Evolutionary conservation across 1,140 invertebrate genomes (phyloP), one percentile per base, ranked within the genome.

Genomic region (Pristionchus pacificus): DNA sequence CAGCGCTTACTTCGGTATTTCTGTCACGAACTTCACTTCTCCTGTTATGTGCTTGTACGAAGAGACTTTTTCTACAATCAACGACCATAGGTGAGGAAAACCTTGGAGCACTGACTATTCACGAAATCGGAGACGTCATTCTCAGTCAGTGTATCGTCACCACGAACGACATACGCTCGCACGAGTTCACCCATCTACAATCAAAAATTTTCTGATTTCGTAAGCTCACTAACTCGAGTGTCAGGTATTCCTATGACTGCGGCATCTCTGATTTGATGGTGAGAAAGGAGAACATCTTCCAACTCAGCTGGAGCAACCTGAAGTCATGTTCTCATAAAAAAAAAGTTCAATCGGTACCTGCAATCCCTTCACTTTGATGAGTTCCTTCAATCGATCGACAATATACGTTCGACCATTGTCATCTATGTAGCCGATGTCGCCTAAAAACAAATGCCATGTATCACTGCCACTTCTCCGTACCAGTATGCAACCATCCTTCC

Each of bases 331-430:
- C 10, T 49, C 19, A 49, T 49, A 10, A 19, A 49, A 49, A 49
- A 19, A 49, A 49, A 10, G 6, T 49, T 19, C 38, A 49, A 49
- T 49, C 6, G 6, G 19, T 49, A 93, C 91, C 90, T 92, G 85
- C 49, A 76, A 73, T 25, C 91, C 91, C 85, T 92, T 92, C 62
- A 91, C 91, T 87, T 95, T 95, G 70, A 94, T 93, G 3, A 94
- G 87, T 82, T 94, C 92, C 79, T 94, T 95, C 60, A 93, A 77
- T 68, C 92, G 86, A 77, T 93, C 92, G 1, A 91, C 90, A 64
- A 94, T 88, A 68, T 88, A 92, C 32, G 84, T 71, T 60, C 60
- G 61, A 0, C 90, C 88, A 0, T 91, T 86, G 15, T 88, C 79
- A 74, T 92, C 91, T 69, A 89, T 90, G 76, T 89, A 90, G 6